Percentiles rank a stretch among this genome's conserved stretches.
phyloP scores from a whole-genome alignment of 1,140 invertebrate species.

The Lasaia peninsularis region DNA sequence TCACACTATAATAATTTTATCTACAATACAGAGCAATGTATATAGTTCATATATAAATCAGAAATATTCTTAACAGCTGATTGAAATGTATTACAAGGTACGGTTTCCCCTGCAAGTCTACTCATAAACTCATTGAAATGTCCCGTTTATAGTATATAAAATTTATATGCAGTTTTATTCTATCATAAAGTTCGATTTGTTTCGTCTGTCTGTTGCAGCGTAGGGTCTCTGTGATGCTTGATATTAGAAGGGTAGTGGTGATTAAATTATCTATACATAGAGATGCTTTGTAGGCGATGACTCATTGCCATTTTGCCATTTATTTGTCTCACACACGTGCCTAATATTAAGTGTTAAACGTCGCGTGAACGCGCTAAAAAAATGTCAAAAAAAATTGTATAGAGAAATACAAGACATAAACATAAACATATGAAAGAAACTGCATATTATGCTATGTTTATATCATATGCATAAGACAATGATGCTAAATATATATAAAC shows the following conservation, averaged over 20 bases:
- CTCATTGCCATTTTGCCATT: neutral
- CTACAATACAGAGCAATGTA: conserved; percentile 27
- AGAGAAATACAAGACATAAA: too few relatives aligned
- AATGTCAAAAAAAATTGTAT: too few relatives aligned
- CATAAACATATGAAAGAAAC: too few relatives aligned
- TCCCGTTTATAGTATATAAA: conserved; percentile 70
- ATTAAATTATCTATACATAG: conserved; percentile 24
- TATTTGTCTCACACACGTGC: neutral
- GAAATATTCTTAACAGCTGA: conserved; percentile 13
- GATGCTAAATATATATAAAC: too few relatives aligned
- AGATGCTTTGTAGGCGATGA: neutral
- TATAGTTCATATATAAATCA: neutral
- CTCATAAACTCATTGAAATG: conserved; percentile 63
- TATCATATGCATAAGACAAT: too few relatives aligned
- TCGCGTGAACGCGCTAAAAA: too few relatives aligned
- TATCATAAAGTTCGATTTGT: conserved; percentile 65
- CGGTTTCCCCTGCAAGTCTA: conserved; percentile 42
- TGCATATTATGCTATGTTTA: too few relatives aligned
- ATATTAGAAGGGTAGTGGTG: conserved; percentile 20
- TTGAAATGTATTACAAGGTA: conserved; percentile 17
- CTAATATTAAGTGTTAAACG: neutral
- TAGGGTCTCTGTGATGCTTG: neutral
- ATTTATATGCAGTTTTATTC: conserved; percentile 71
- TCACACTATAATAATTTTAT: too few relatives aligned
- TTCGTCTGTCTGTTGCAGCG: conserved; percentile 35